Conservation (phyloP, 2,797 vertebrate genomes). For the Sarcoramphus papa region DNA sequence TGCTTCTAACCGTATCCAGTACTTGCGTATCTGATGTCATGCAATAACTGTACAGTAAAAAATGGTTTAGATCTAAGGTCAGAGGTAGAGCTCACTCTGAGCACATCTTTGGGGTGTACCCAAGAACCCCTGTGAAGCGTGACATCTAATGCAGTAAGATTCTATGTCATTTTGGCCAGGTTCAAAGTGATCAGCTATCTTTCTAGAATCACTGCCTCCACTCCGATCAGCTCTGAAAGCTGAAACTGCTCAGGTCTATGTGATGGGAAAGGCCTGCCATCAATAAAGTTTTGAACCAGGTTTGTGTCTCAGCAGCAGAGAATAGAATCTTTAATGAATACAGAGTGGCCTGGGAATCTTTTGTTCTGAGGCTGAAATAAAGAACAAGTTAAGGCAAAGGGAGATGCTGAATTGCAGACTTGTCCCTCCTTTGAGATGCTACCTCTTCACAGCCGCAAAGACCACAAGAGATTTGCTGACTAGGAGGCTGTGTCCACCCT, state of each 20-base stretch:
- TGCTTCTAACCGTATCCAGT: background rate
- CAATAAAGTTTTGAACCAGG: background rate
- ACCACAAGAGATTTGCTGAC: background rate
- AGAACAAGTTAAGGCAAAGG: constrained; percentile 22
- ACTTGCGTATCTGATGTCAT: background rate
- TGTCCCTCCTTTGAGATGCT: constrained; percentile 1
- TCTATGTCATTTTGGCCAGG: background rate
- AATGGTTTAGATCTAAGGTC: background rate
- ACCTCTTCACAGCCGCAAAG: background rate
- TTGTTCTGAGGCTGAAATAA: background rate
- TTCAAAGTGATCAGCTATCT: background rate
- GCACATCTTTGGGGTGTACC: background rate
- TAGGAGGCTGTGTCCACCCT: background rate
- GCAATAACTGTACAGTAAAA: background rate
- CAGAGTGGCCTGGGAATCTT: background rate
- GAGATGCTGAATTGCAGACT: background rate
- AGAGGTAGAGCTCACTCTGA: background rate
- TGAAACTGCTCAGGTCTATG: background rate
- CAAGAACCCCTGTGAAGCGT: background rate
- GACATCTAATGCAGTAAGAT: background rate
- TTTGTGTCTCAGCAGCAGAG: background rate
- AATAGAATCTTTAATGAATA: background rate
- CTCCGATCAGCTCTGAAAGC: background rate
- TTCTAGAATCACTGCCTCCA: background rate
- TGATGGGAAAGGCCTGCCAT: background rate